Conservation (phyloP, 2,113 vertebrate genomes). For the Spizaetus ornatus region DNA sequence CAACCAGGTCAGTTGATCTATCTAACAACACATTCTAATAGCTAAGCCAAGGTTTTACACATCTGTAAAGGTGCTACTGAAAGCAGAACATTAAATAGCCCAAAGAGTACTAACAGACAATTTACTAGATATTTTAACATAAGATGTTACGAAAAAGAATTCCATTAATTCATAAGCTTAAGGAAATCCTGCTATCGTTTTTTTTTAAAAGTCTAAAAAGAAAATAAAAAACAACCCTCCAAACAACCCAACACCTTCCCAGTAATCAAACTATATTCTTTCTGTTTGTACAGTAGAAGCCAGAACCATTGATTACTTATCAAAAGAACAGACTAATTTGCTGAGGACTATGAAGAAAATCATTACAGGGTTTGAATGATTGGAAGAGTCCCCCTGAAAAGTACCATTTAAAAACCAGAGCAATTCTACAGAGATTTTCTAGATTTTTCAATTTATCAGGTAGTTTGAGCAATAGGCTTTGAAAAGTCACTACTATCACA, state of each 20-base stretch:
- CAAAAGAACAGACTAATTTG: slow-evolving; percentile 14
- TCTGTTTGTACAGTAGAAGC: background rate
- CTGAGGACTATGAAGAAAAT: background rate
- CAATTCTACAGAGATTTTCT: background rate
- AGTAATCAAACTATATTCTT: background rate
- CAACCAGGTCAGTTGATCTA: background rate
- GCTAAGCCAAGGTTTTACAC: background rate
- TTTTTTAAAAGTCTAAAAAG: background rate
- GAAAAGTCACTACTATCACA: background rate
- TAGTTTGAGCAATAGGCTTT: background rate
- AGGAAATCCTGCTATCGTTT: fast-evolving
- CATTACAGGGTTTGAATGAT: background rate
- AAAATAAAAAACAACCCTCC: background rate
- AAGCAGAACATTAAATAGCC: background rate
- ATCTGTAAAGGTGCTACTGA: background rate
- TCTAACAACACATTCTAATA: background rate
- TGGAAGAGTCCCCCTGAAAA: background rate
- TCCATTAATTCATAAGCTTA: background rate
- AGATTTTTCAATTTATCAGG: slow-evolving; percentile 24
- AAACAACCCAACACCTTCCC: background rate
- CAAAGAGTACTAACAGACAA: background rate
- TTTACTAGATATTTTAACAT: background rate
- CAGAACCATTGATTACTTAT: slow-evolving; percentile 1
- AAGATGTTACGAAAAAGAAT: background rate
- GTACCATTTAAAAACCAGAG: background rate